These are phyloP conservation scores for Apamea sordens DNA, from an alignment of 2,888 invertebrate genomes.

Conservation along the genomic window DNA sequence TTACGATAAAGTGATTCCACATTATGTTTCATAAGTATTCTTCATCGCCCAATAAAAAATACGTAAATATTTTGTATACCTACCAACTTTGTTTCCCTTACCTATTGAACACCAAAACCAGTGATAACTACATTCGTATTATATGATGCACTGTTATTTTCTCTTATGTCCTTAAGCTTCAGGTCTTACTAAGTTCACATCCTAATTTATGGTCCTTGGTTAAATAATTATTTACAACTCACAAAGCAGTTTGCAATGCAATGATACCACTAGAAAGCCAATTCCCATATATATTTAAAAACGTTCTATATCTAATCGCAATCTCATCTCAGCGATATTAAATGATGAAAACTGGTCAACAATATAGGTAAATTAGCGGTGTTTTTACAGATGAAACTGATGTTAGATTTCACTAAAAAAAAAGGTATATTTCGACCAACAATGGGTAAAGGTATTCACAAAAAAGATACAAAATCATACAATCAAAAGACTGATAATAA, in stretches of 20 bases:
- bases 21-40: background rate
- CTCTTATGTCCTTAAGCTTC: background rate
- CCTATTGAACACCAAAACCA: background rate
- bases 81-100: background rate
- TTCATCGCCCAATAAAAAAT: background rate
- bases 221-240: background rate
- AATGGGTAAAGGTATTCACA: too few relatives aligned
- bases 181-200: background rate
- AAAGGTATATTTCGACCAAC: too few relatives aligned
- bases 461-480: too few relatives aligned
- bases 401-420: too few relatives aligned
- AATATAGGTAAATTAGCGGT: too few relatives aligned
- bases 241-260: background rate
- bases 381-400: too few relatives aligned
- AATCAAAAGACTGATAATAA: too few relatives aligned
- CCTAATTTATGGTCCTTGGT: background rate
- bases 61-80: background rate
- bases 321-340: too few relatives aligned
- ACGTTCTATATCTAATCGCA: too few relatives aligned
- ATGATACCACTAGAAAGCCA: too few relatives aligned
- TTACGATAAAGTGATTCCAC: background rate
- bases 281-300: too few relatives aligned
- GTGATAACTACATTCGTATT: background rate
- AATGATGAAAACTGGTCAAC: too few relatives aligned
- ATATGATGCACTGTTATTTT: background rate